Conservation (phyloP, 2,888 invertebrate species). For the Acrobasis suavella region DNA sequence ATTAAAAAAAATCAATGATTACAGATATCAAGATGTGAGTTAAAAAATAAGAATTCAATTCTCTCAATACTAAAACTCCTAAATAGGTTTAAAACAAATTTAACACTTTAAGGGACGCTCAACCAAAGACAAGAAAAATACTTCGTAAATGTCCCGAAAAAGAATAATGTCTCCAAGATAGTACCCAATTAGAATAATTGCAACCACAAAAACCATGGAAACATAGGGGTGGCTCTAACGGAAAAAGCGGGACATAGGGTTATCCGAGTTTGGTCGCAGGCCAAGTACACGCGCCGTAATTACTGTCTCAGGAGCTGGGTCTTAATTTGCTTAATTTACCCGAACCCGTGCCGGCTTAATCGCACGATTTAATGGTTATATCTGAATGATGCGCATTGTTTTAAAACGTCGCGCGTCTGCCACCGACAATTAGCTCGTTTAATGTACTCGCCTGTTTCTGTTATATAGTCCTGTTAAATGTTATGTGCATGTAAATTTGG, state of each 20-base stretch:
- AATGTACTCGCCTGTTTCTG: conserved; percentile 31
- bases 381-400: conserved; percentile 76
- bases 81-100: background rate
- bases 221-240: conserved; percentile 5
- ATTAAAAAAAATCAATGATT: too few relatives aligned
- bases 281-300: conserved; percentile 75
- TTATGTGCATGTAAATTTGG: conserved; percentile 26
- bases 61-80: background rate
- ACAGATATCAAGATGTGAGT: too few relatives aligned
- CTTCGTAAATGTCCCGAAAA: too few relatives aligned
- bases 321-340: conserved; percentile 81
- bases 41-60: background rate
- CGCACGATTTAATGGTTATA: conserved; percentile 73
- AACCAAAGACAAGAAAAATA: too few relatives aligned
- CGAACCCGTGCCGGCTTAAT: conserved; percentile 67
- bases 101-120: too few relatives aligned
- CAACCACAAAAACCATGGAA: conserved; percentile 13
- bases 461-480: conserved; percentile 14
- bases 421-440: conserved; percentile 48
- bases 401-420: conserved; percentile 64
- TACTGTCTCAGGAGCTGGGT: conserved; percentile 73
- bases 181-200: conserved; percentile 16
- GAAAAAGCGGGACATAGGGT: conserved; percentile 43
- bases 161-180: background rate
- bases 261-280: conserved; percentile 55